Conservation (phyloP, 2,797 vertebrate genomes). For the Poecilia wingei region DNA sequence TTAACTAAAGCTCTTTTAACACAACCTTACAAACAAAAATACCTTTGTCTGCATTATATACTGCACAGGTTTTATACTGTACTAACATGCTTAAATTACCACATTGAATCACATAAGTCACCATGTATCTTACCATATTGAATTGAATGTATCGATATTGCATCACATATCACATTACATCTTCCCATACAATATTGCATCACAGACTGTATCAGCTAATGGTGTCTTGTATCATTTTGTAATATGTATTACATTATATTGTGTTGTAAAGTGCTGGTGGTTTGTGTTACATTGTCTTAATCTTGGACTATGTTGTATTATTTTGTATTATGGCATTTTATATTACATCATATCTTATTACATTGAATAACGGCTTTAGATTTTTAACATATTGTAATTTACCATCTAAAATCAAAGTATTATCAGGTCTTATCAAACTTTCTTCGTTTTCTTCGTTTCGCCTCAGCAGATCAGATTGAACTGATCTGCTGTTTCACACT, state of each 20-base stretch:
- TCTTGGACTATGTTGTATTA: not conserved
- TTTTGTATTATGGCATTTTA: not conserved
- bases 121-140: not conserved
- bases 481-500: not conserved
- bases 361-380: not conserved
- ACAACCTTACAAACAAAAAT: not conserved
- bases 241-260: not conserved
- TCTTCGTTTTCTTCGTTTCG: too few species aligned
- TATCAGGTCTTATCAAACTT: not conserved
- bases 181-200: not conserved
- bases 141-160: not conserved
- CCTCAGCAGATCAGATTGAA: not conserved
- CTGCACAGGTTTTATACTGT: not conserved
- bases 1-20: not conserved
- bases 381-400: not conserved
- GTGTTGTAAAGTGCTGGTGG: not conserved
- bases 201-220: not conserved
- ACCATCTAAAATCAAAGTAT: not conserved
- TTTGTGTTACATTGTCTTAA: not conserved
- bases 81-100: not conserved
- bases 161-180: not conserved
- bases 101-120: not conserved
- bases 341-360: not conserved
- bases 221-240: not conserved
- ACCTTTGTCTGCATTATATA: not conserved